These are phyloP conservation scores for Alsophila aescularia DNA, from an alignment of 2,888 invertebrate genomes.

Conservation along the genomic window DNA sequence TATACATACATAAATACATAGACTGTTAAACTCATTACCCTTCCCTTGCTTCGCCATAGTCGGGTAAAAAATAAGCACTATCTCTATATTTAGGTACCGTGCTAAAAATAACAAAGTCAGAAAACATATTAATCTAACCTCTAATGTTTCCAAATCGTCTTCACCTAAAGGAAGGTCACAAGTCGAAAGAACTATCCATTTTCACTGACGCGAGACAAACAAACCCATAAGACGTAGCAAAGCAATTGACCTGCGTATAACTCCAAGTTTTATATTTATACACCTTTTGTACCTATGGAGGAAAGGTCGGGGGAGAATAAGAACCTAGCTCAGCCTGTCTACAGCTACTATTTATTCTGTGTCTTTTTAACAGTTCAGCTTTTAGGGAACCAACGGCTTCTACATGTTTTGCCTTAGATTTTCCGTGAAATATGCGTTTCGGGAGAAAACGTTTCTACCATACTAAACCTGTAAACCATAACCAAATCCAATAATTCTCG, in stretches of 20 bases:
- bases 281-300: not conserved
- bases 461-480: too few relatives aligned
- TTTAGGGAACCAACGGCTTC: too few relatives aligned
- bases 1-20: too few relatives aligned
- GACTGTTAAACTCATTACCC: too few relatives aligned
- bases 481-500: too few relatives aligned
- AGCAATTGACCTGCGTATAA: conserved; percentile 5
- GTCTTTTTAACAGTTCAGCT: not conserved
- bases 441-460: too few relatives aligned
- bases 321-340: not conserved
- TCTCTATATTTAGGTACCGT: too few relatives aligned
- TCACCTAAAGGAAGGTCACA: not conserved
- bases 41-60: too few relatives aligned
- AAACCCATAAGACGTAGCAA: not conserved
- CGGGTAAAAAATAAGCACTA: too few relatives aligned
- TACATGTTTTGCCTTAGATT: too few relatives aligned
- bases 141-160: not conserved
- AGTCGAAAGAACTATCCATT: not conserved
- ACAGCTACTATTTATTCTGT: not conserved
- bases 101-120: not conserved
- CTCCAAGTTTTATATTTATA: conserved; percentile 9
- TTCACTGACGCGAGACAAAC: not conserved
- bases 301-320: not conserved
- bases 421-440: too few relatives aligned
- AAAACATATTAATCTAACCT: not conserved